Evolutionary conservation across 2,888 invertebrate genomes (phyloP).

Genomic region (Mantis religiosa): DNA sequence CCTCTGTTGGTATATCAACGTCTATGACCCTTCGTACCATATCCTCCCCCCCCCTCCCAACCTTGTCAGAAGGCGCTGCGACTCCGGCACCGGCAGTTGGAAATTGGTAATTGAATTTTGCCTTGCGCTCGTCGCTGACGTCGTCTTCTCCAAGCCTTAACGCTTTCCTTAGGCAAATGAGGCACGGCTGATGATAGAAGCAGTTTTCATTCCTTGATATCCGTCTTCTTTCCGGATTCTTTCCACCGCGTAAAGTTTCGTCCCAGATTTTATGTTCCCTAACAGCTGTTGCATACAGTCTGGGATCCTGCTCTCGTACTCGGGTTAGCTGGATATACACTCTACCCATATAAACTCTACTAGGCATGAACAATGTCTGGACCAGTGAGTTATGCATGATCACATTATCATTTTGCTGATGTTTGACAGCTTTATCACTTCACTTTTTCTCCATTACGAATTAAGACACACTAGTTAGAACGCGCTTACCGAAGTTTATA

Average conservation of each 20-base stretch:
- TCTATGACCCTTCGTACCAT: too few relatives aligned
- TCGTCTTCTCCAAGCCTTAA: neutral
- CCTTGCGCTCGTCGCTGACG: neutral
- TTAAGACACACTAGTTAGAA: too few relatives aligned
- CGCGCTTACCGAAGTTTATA: too few relatives aligned
- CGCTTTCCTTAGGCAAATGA: constrained; percentile 4
- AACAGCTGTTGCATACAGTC: neutral
- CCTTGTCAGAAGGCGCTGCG: neutral
- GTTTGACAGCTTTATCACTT: too few relatives aligned
- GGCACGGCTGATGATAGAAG: neutral
- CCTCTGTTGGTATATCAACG: neutral
- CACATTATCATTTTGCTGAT: too few relatives aligned
- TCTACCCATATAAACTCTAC: too few relatives aligned
- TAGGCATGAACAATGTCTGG: too few relatives aligned
- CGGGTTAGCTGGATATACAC: too few relatives aligned
- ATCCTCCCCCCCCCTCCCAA: too few relatives aligned
- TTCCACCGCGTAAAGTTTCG: neutral
- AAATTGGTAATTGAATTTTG: neutral
- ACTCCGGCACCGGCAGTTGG: neutral
- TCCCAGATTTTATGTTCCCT: neutral
- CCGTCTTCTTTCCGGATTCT: neutral
- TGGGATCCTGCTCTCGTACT: too few relatives aligned
- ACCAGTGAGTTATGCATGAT: too few relatives aligned
- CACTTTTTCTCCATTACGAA: too few relatives aligned
- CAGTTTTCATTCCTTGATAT: neutral